Evolutionary conservation across 2,113 vertebrate genomes (phyloP), one percentile per base, ranked within the genome.

Genomic region (Meriones unguiculatus): DNA sequence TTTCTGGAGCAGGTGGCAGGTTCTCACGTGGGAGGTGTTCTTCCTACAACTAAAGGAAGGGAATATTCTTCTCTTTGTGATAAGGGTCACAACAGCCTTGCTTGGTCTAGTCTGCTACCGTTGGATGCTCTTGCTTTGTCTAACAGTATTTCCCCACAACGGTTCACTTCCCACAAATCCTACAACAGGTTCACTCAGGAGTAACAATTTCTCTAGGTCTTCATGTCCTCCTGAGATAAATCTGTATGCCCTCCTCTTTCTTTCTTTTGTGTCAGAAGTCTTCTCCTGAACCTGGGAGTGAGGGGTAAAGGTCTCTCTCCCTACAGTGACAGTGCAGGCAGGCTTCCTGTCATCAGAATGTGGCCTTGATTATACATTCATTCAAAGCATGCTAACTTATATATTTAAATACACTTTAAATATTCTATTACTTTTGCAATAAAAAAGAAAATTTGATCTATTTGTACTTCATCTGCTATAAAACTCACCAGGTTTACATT

Each of bases 361-460:
- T 82, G 65, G 41, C 30, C 32, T 67, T 35, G 7, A n/a, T 50
- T 25, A 17, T 1, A n/a, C 69, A 86, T 73, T 41, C 28, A 90
- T 88, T 94, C 69, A 92, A 72, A 32, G 12, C 14, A 77, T 18
- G 15, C 35, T 65, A 65, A 38, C 70, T 75, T 64, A 64, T 28
- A 46, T 28, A 41, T 64, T 91, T 62, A 89, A 89, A 82, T 89
- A 84, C 46, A 15, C 41, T 89, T 91, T 91, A 96, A 81, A 87
- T 89, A 76, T 59, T 92, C n/a, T 15, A 30, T 65, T 84, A 76
- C 25, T 85, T 25, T 75, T 90, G 46, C 64, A 87, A 52, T 92
- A 69, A 72, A 93, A 89, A 90, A 75, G 4, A 57, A 62, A 72
- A 75, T 93, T 81, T 59, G 62, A 88, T 64, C 64, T 89, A 65